Percentiles rank a stretch among this genome's conserved stretches.
phyloP scores from a whole-genome alignment of 2,797 vertebrate genomes.

The Tangara arthus region DNA sequence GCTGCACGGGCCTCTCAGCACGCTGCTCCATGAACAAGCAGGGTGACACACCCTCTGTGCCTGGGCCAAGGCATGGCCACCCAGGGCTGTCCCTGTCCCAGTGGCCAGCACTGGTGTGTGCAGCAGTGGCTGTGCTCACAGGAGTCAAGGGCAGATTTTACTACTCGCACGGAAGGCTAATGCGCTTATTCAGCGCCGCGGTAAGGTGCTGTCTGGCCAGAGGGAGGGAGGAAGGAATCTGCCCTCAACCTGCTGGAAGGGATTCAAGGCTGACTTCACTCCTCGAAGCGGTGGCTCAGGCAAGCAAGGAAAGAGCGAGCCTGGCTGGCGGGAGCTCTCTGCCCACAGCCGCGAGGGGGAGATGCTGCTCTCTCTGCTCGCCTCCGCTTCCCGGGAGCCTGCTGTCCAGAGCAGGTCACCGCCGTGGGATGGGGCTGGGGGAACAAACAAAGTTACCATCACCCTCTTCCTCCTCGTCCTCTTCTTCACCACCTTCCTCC shows the following conservation, averaged over 20 bases:
- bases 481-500: constrained; percentile 86
- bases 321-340: accelerated
- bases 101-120: accelerated
- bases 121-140: accelerated
- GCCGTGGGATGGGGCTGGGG: accelerated
- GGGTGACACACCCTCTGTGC: accelerated
- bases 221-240: constrained; percentile 18
- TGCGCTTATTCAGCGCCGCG: not conserved
- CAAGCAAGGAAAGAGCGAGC: accelerated
- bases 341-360: not conserved
- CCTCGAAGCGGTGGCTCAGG: accelerated
- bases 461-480: constrained; percentile 86
- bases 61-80: not conserved
- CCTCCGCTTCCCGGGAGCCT: accelerated
- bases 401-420: not conserved
- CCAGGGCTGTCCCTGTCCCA: not conserved
- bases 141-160: constrained; percentile 25
- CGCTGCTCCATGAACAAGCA: accelerated
- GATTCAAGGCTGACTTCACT: constrained; percentile 48
- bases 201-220: not conserved
- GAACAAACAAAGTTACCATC: constrained; percentile 77
- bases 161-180: not conserved
- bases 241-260: constrained; percentile 39
- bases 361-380: not conserved
- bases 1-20: not conserved